Evolutionary conservation across 2,888 invertebrate species (phyloP).

Genomic region (Drosophila neotestacea): DNA sequence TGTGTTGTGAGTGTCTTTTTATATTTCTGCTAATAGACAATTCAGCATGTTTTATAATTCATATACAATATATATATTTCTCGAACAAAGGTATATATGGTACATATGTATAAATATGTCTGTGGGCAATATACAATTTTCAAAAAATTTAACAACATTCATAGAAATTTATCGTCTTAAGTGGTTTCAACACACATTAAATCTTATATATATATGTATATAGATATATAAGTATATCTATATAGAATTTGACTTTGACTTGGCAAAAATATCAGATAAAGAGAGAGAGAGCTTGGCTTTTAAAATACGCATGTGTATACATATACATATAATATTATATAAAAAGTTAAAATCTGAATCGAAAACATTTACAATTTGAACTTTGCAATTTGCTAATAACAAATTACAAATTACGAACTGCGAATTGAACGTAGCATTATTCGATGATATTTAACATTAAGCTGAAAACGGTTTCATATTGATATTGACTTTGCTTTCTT

Average conservation of each 20-base stretch:
- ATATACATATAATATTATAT: constrained; percentile 33
- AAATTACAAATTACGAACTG: constrained; percentile 38
- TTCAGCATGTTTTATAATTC: constrained; percentile 35
- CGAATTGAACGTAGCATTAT: constrained; percentile 46
- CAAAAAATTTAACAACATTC: constrained; percentile 68
- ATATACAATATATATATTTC: constrained; percentile 39
- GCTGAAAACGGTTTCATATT: constrained; percentile 60
- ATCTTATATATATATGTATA: constrained; percentile 24
- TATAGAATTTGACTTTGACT: constrained; percentile 60
- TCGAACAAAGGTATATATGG: constrained; percentile 22
- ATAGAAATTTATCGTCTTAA: constrained; percentile 54
- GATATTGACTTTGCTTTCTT: constrained; percentile 64
- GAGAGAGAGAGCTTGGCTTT: constrained; percentile 63
- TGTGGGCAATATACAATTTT: constrained; percentile 49
- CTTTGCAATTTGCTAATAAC: constrained; percentile 33
- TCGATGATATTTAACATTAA: constrained; percentile 51
- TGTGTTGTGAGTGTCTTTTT: constrained; percentile 11
- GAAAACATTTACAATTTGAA: constrained; percentile 46
- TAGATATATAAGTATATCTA: constrained; percentile 12
- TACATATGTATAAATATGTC: constrained; percentile 27
- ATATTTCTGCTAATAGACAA: constrained; percentile 44
- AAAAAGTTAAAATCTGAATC: constrained; percentile 56
- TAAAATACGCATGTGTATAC: constrained; percentile 27
- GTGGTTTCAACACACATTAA: constrained; percentile 56
- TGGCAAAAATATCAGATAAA: constrained; percentile 51